A percentile compares a stretch with the other conserved stretches of the same genome.
Conservation (phyloP, 2,888 invertebrate species). For the Aphelenchoides bicaudatus region DNA sequence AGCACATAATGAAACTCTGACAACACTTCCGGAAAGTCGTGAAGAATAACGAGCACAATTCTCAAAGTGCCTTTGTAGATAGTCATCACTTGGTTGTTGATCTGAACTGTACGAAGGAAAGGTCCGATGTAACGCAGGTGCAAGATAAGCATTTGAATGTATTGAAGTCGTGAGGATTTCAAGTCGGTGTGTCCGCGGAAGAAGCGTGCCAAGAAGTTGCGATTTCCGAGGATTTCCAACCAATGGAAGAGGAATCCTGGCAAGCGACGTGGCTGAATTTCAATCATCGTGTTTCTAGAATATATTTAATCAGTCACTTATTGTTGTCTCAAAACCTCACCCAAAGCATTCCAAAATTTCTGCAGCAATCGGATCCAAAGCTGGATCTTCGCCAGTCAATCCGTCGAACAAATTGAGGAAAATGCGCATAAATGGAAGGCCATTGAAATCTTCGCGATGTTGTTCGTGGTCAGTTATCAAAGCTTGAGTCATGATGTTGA, state of each 20-base stretch:
- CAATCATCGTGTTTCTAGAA: conserved; percentile 67
- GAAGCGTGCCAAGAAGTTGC: conserved; percentile 88
- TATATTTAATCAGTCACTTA: neutral
- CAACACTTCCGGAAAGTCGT: conserved; percentile 97
- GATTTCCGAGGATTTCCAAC: conserved; percentile 93
- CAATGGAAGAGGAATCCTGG: conserved; percentile 97
- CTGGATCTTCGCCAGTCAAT: conserved; percentile 85
- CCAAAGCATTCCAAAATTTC: conserved; percentile 92
- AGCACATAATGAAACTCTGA: conserved; percentile 99
- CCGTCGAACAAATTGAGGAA: conserved; percentile 94
- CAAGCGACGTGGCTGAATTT: conserved; percentile 83
- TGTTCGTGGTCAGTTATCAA: conserved; percentile 87
- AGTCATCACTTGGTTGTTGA: conserved; percentile 85
- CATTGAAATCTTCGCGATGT: conserved; percentile 83
- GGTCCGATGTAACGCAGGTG: conserved; percentile 94
- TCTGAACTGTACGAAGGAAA: conserved; percentile 90
- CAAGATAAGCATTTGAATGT: conserved; percentile 88
- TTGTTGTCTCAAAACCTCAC: conserved; percentile 43
- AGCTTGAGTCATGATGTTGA: conserved; percentile 92
- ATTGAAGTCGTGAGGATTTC: conserved; percentile 67
- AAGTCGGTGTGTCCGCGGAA: conserved; percentile 65
- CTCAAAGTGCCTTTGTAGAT: conserved; percentile 87
- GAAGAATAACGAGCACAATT: conserved; percentile 86
- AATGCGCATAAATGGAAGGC: conserved; percentile 92
- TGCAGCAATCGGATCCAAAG: conserved; percentile 87